Conservation (phyloP, 2,888 invertebrate genomes). For the Chrysotoxum bicinctum region DNA sequence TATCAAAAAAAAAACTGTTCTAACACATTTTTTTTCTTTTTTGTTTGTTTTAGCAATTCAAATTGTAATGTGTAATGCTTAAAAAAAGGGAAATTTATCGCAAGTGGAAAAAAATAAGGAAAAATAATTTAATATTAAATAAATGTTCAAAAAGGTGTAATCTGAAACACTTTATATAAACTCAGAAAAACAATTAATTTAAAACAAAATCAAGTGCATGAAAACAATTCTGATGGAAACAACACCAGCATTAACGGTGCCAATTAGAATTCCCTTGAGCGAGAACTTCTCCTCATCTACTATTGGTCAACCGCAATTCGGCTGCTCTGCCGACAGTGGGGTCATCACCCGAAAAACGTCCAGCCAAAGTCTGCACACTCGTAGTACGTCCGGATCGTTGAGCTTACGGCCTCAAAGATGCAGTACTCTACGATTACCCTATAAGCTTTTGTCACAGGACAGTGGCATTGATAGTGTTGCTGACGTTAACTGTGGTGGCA, state of each 20-base stretch:
- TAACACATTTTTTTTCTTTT: slow-evolving; percentile 2
- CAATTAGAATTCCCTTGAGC: slow-evolving; percentile 78
- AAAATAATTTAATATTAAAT: not conserved
- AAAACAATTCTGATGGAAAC: slow-evolving; percentile 70
- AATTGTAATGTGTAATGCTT: slow-evolving; percentile 62
- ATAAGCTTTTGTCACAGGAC: slow-evolving; percentile 79
- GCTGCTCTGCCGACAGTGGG: slow-evolving; percentile 80
- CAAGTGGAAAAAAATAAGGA: slow-evolving; percentile 35
- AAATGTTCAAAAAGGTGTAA: not conserved
- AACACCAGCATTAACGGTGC: slow-evolving; percentile 75
- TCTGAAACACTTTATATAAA: not conserved
- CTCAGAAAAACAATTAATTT: not conserved
- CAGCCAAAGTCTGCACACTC: slow-evolving; percentile 74
- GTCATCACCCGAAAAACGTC: slow-evolving; percentile 65
- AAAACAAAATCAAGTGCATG: slow-evolving; percentile 56
- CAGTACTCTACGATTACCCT: slow-evolving; percentile 74
- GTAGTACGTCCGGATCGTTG: slow-evolving; percentile 78
- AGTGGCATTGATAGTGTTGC: slow-evolving; percentile 80
- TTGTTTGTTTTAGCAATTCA: slow-evolving; percentile 32
- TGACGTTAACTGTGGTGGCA: slow-evolving; percentile 56
- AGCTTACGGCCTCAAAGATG: slow-evolving; percentile 74
- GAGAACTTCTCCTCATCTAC: slow-evolving; percentile 77
- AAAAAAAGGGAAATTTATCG: slow-evolving; percentile 41
- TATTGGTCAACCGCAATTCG: slow-evolving; percentile 77
- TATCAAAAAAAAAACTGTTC: not conserved